These are phyloP conservation scores for Poecile montanus DNA, from an alignment of 2,797 vertebrate species.

Conservation along the genomic window DNA sequence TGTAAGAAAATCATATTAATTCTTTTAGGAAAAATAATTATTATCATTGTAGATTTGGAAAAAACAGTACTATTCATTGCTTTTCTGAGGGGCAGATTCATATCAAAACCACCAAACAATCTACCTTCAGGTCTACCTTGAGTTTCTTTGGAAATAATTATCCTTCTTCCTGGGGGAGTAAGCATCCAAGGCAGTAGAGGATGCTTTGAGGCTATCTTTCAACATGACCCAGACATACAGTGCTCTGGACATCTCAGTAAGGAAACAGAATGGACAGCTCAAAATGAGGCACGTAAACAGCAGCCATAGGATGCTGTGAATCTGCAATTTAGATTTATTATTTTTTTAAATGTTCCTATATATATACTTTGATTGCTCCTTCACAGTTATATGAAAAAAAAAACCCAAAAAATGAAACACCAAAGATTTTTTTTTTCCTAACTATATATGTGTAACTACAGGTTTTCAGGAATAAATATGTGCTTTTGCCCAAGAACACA, in stretches of 20 bases:
- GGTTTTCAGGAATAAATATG: neutral
- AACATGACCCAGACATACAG: neutral
- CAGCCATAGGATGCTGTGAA: neutral
- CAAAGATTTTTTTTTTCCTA: neutral
- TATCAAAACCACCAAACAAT: neutral
- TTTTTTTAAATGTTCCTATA: neutral
- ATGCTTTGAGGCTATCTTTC: neutral
- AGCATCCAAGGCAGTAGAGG: neutral
- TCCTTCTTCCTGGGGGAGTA: neutral
- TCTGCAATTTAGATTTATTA: neutral
- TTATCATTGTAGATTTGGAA: neutral
- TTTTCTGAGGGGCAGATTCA: neutral
- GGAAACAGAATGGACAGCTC: neutral
- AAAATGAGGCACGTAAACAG: neutral
- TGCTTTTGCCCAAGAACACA: neutral
- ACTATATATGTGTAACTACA: neutral
- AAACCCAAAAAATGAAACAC: fast-evolving
- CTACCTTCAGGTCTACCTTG: neutral
- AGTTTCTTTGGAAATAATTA: neutral
- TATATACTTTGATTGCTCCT: neutral
- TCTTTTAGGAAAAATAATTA: neutral
- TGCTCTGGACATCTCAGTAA: neutral
- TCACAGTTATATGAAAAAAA: neutral
- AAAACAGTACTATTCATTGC: neutral
- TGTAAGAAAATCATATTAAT: neutral